Percentiles rank a stretch among this genome's conserved stretches.
Evolutionary conservation across 2,888 invertebrate species (phyloP).

Genomic region (Leucozona laternaria): DNA sequence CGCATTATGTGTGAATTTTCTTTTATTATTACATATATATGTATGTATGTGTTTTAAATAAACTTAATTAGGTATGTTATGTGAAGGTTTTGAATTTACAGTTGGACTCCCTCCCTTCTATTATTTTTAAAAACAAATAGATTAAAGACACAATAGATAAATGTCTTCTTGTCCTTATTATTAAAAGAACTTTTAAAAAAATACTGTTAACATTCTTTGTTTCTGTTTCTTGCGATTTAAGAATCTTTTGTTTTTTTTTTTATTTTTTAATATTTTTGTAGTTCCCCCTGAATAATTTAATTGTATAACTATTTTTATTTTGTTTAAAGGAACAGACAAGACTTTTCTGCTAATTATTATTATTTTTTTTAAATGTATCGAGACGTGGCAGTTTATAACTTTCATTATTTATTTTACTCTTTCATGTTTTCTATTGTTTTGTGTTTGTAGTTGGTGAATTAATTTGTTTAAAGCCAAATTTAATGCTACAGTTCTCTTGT

Average conservation of each 20-base stretch:
- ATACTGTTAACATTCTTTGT: slow-evolving; percentile 64
- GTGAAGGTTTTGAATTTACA: slow-evolving; percentile 36
- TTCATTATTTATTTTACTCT: slow-evolving; percentile 20
- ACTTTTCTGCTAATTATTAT: slow-evolving; percentile 37
- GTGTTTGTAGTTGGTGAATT: not conserved
- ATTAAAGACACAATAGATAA: slow-evolving; percentile 15
- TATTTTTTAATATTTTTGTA: slow-evolving; percentile 47
- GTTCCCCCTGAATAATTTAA: slow-evolving; percentile 66
- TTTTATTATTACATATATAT: not conserved
- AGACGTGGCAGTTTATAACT: slow-evolving; percentile 68
- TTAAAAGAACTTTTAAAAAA: slow-evolving; percentile 36
- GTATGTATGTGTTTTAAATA: not conserved
- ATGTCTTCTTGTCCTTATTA: slow-evolving; percentile 2
- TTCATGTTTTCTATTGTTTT: slow-evolving; percentile 33
- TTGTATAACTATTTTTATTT: slow-evolving; percentile 52
- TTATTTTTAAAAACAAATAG: slow-evolving; percentile 8
- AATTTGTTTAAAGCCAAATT: slow-evolving; percentile 66
- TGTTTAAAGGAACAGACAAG: slow-evolving; percentile 70
- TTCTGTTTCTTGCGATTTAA: slow-evolving; percentile 36
- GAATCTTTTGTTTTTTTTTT: slow-evolving; percentile 6
- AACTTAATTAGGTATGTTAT: slow-evolving; percentile 27
- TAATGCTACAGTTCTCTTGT: slow-evolving; percentile 50
- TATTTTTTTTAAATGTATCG: slow-evolving; percentile 31
- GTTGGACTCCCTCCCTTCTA: slow-evolving; percentile 30
- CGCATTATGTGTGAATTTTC: not conserved